Evolutionary conservation across 2,797 vertebrate species (phyloP).

Genomic region (Pseudomugil gertrudae): DNA sequence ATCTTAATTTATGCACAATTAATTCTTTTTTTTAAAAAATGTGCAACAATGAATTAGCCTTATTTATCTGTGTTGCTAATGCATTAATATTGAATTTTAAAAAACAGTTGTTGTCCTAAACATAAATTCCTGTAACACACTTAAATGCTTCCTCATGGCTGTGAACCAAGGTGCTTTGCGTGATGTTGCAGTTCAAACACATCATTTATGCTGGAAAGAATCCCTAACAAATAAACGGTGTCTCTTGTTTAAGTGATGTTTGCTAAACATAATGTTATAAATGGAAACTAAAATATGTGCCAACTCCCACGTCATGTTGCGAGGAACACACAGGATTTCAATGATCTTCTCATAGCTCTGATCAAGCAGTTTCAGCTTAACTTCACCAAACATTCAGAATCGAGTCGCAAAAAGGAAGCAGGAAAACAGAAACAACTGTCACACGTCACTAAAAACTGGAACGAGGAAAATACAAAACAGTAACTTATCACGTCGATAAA

Average conservation of each 20-base stretch:
- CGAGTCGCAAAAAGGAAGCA: neutral
- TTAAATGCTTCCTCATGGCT: neutral
- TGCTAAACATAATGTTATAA: neutral
- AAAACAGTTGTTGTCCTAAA: neutral
- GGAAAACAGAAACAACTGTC: neutral
- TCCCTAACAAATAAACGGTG: neutral
- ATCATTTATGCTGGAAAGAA: neutral
- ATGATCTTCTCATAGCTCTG: neutral
- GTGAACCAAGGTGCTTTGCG: neutral
- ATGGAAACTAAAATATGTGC: neutral
- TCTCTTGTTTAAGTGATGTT: neutral
- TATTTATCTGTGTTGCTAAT: neutral
- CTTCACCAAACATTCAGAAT: neutral
- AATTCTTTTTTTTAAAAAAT: neutral
- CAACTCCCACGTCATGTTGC: neutral
- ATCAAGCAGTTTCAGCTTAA: neutral
- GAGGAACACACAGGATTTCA: neutral
- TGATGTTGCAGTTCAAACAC: neutral
- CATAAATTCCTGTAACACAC: neutral
- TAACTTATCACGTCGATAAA: neutral
- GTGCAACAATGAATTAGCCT: neutral
- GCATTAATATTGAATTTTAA: neutral
- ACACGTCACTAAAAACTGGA: neutral
- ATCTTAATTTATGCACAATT: neutral
- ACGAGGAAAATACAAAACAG: neutral